These are phyloP conservation scores for Loxodonta africana DNA, from an alignment of 2,113 vertebrate genomes.

Conservation along the genomic window DNA sequence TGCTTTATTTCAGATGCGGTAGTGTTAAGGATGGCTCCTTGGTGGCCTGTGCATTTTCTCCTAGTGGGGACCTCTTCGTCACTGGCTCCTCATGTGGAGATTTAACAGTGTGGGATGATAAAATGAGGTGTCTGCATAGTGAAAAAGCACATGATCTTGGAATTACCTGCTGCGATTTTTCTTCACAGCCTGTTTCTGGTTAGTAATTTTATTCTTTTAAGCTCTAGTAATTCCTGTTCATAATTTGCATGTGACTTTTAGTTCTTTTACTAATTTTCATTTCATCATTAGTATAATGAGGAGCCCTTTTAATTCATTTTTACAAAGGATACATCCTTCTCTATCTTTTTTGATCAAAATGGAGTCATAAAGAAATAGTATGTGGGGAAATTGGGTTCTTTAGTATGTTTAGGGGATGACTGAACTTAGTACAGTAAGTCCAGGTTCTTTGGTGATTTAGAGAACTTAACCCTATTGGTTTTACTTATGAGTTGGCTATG, in stretches of 20 bases:
- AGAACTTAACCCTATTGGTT: background rate
- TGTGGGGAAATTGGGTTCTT: background rate
- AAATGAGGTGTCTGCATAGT: constrained; percentile 89
- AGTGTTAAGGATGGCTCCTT: constrained; percentile 93
- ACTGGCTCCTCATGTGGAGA: constrained; percentile 95
- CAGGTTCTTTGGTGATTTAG: background rate
- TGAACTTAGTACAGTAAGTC: background rate
- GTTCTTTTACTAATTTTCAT: constrained; percentile 65
- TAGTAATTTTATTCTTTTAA: constrained; percentile 82
- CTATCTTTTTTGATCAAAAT: constrained; percentile 27
- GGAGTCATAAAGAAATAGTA: constrained; percentile 40
- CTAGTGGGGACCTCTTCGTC: constrained; percentile 91
- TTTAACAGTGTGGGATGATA: constrained; percentile 93
- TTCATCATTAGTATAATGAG: constrained; percentile 8
- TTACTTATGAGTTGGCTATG: background rate
- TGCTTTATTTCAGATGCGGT: constrained; percentile 90
- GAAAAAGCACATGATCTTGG: constrained; percentile 97
- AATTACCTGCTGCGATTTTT: constrained; percentile 94
- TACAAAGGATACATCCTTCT: constrained; percentile 53
- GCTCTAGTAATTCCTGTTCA: background rate
- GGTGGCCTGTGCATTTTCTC: constrained; percentile 95
- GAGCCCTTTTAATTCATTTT: constrained; percentile 38
- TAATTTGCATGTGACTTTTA: constrained; percentile 34
- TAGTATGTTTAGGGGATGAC: background rate
- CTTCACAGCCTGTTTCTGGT: constrained; percentile 89